These are phyloP conservation scores for Agonopterix arenella DNA, from an alignment of 2,888 invertebrate species.

Conservation along the genomic window DNA sequence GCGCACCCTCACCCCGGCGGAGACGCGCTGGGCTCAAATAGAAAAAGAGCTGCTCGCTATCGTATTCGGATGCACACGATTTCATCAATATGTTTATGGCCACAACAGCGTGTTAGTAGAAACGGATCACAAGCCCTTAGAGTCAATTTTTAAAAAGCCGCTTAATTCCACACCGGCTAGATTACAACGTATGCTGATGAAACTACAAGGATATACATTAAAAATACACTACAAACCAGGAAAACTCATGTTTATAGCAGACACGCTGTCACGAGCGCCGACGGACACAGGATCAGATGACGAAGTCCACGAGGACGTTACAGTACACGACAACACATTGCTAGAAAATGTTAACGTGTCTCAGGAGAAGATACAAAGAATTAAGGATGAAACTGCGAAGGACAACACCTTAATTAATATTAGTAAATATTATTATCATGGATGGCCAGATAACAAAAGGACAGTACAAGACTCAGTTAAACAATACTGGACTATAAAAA, in stretches of 20 bases:
- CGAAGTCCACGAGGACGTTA: slow-evolving; percentile 8
- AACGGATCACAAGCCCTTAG: no score
- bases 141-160: slow-evolving; percentile 17
- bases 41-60: no score
- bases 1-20: no score
- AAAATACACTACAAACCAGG: slow-evolving; percentile 14
- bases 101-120: no score
- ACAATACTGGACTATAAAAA: not conserved
- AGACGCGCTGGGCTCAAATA: no score
- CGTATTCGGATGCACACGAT: no score
- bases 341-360: slow-evolving; percentile 13
- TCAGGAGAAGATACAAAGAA: slow-evolving; percentile 7
- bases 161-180: slow-evolving; percentile 9
- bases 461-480: not conserved
- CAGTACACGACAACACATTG: slow-evolving; percentile 12
- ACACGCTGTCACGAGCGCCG: slow-evolving; percentile 25
- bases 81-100: no score
- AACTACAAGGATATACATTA: not conserved
- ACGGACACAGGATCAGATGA: slow-evolving; percentile 10
- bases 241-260: slow-evolving; percentile 24
- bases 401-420: slow-evolving; percentile 10
- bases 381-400: slow-evolving; percentile 7
- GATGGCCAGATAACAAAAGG: slow-evolving; percentile 18
- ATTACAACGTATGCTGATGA: not conserved
- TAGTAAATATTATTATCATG: slow-evolving; percentile 11